Conservation (phyloP, 2,888 invertebrate genomes). For the Callosobruchus maculatus region DNA sequence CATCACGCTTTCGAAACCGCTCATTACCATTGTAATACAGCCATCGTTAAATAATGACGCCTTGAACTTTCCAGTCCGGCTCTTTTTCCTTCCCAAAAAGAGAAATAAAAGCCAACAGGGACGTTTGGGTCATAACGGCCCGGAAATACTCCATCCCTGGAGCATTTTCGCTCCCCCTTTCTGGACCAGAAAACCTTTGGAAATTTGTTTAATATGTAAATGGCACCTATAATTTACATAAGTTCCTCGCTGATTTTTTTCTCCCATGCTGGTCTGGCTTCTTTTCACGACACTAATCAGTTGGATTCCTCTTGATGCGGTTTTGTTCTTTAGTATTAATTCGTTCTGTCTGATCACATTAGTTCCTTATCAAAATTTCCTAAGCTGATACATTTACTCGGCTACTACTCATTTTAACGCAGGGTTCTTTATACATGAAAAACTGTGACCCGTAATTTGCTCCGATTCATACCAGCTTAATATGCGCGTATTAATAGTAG, state of each 20-base stretch:
- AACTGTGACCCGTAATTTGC: too few relatives aligned
- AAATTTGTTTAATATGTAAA: conserved; percentile 20
- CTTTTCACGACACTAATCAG: conserved; percentile 8
- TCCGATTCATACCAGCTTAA: too few relatives aligned
- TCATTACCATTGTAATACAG: background rate
- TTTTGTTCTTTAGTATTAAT: conserved; percentile 1
- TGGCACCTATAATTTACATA: conserved; percentile 18
- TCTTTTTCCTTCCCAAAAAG: background rate
- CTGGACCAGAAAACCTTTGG: conserved; percentile 1
- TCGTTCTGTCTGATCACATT: background rate
- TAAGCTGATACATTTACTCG: too few relatives aligned
- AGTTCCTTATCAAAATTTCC: too few relatives aligned
- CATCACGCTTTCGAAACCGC: background rate
- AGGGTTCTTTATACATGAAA: too few relatives aligned
- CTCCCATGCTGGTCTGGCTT: background rate
- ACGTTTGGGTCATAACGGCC: background rate
- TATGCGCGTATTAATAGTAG: too few relatives aligned
- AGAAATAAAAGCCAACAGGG: background rate
- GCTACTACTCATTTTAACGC: too few relatives aligned
- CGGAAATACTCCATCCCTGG: background rate
- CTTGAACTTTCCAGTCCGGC: background rate
- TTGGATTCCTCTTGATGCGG: conserved; percentile 5
- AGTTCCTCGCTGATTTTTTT: conserved; percentile 11
- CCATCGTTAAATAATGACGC: background rate
- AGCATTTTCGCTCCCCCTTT: background rate